phyloP scores from a whole-genome alignment of 2,797 vertebrate species.

The Onychomys leucogaster region DNA sequence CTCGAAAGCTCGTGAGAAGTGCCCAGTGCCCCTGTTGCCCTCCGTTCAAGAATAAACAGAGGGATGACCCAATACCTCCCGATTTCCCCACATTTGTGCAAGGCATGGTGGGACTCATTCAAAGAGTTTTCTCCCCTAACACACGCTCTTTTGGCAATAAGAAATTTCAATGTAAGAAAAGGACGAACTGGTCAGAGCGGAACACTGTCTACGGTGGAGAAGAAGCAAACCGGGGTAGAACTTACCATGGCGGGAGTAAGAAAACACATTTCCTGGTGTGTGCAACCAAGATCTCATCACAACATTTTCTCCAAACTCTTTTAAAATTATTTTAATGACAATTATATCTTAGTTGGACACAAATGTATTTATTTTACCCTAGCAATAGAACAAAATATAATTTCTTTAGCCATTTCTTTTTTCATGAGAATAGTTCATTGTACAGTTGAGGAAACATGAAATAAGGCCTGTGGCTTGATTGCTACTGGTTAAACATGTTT shows the following conservation, averaged over 20 bases:
- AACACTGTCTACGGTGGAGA: constrained; percentile 93
- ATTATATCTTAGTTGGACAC: constrained; percentile 96
- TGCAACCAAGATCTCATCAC: constrained; percentile 95
- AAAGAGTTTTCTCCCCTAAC: constrained; percentile 87
- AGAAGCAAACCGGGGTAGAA: constrained; percentile 91
- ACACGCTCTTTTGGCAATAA: constrained; percentile 92
- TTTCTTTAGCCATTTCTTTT: constrained; percentile 98
- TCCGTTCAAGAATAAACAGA: constrained; percentile 88
- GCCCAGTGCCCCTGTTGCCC: constrained; percentile 87
- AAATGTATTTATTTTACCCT: constrained; percentile 96
- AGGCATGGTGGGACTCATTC: constrained; percentile 91
- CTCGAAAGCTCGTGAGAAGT: constrained; percentile 90
- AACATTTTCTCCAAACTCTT: constrained; percentile 94
- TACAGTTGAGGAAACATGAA: constrained; percentile 98
- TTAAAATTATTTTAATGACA: constrained; percentile 94
- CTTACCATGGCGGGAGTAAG: constrained; percentile 94
- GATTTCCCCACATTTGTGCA: constrained; percentile 93
- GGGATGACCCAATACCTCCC: constrained; percentile 90
- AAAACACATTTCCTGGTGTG: constrained; percentile 94
- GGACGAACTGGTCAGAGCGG: constrained; percentile 91
- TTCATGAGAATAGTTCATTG: constrained; percentile 97
- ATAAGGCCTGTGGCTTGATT: constrained; percentile 99
- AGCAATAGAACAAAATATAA: constrained; percentile 99
- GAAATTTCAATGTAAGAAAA: constrained; percentile 90
- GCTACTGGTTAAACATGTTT: constrained; percentile 98